A percentile compares a stretch with the other conserved stretches of the same genome.
Conservation (phyloP, 2,113 vertebrate species). For the Brachyhypopomus gauderio region DNA sequence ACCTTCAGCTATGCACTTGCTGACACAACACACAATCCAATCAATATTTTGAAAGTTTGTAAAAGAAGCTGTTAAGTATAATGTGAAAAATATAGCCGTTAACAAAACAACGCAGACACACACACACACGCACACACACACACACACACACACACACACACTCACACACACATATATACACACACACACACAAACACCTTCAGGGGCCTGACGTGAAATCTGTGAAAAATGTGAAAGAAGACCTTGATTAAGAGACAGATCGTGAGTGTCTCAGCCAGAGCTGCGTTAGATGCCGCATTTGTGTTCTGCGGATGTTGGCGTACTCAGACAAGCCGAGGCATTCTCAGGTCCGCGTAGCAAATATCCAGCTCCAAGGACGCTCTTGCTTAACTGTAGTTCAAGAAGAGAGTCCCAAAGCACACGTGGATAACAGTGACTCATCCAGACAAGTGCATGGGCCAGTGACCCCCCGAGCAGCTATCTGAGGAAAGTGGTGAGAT, state of each 20-base stretch:
- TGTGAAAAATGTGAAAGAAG: background rate
- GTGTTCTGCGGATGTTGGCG: background rate
- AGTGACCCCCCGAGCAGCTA: conserved; percentile 5
- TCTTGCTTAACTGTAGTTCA: conserved; percentile 40
- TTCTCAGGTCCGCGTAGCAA: background rate
- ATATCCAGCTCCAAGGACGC: background rate
- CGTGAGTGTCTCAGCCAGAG: too few species aligned
- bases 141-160: background rate
- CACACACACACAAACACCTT: background rate
- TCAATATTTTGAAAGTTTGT: background rate
- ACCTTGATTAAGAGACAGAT: too few species aligned
- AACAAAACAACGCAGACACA: background rate
- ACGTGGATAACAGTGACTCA: conserved; percentile 10
- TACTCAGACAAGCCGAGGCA: background rate
- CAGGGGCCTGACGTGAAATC: too few species aligned
- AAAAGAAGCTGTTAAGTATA: background rate
- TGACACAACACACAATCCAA: background rate
- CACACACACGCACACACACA: background rate
- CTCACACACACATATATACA: too few species aligned
- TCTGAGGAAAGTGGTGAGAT: conserved; percentile 6
- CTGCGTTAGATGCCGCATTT: background rate
- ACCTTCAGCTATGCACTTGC: background rate
- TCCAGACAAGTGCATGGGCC: conserved; percentile 19
- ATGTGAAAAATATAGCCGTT: background rate
- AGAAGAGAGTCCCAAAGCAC: conserved; percentile 20